Conservation (phyloP, 2,797 vertebrate genomes). For the Synaphobranchus kaupii region DNA sequence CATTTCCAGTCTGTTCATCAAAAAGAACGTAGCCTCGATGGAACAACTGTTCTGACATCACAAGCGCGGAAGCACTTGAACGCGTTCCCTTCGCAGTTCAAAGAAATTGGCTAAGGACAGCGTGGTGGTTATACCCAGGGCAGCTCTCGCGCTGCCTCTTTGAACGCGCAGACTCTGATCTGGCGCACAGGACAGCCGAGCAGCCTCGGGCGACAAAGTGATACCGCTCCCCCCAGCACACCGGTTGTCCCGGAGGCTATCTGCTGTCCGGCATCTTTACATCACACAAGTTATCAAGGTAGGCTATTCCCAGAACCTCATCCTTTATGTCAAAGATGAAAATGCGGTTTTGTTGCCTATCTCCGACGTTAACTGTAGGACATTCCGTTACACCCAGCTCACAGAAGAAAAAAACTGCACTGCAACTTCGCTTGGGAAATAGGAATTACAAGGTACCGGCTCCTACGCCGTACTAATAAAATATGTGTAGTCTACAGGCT, state of each 20-base stretch:
- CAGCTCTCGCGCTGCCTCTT: neutral
- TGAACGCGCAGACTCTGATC: conserved; percentile 8
- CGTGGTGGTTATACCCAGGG: neutral
- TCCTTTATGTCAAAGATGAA: neutral
- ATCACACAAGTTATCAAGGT: conserved; percentile 8
- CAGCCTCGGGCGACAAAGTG: conserved; percentile 18
- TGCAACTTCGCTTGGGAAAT: neutral
- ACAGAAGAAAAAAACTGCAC: neutral
- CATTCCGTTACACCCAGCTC: conserved; percentile 10
- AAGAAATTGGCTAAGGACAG: neutral
- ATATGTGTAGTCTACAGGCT: neutral
- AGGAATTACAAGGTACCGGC: neutral
- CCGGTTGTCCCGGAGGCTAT: conserved; percentile 23
- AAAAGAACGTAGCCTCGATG: neutral
- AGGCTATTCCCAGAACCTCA: neutral
- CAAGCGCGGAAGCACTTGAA: neutral
- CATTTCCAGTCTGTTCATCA: neutral
- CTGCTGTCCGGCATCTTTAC: conserved; percentile 3
- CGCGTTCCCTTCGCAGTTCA: neutral
- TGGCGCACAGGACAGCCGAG: neutral
- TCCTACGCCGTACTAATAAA: neutral
- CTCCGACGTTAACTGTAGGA: neutral
- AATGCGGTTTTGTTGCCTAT: neutral
- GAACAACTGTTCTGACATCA: neutral
- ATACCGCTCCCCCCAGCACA: neutral